Evolutionary conservation across 2,888 invertebrate genomes (phyloP), one percentile per base, ranked within the genome.

Genomic region (Sarcophaga variegata): DNA sequence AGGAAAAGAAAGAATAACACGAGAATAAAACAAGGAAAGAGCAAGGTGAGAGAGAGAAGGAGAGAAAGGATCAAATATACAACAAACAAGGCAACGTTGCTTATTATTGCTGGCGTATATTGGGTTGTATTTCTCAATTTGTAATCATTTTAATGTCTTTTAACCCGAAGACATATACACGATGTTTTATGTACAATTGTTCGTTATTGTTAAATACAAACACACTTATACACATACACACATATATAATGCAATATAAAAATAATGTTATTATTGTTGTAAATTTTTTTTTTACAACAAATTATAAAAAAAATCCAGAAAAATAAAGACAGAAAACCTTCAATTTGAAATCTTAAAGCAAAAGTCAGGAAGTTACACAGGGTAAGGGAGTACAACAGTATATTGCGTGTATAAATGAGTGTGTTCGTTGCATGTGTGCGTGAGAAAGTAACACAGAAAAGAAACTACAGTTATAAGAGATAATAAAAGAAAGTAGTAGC

Each of bases 61-160:
- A 37, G 37, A 54, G 54, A 54, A 54, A 54, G 17, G 17, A 54
- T 14, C 54, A 54, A 54, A 54, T 14, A 54, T 14, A 54, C 54
- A 14, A 54, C 54, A 12, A 54, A 17, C 54, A 54, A 14, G 37
- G 54, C 54, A 54, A 54, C 17, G 0, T 12, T 54, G 17, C 20
- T 62, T 49, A 10, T 47, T 45, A 14, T 62, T 47, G 69, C 60
- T 54, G 62, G 62, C 54, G 37, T 59, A 59, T 66, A 85, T 85
- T 83, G 88, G 37, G 74, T 89, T 90, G 90, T 91, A 91, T 90
- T 91, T 92, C 91, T 91, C 91, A 91, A 91, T 91, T 91, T 91
- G 91, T 91, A 90, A 89, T 90, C 91, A 90, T 91, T 91, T 90
- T 90, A 91, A 91, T 90, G 91, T 91, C 90, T 91, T 91, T 90